Percentiles rank a stretch among this genome's conserved stretches.
phyloP scores from a whole-genome alignment of 2,888 invertebrate species.

The Entomobrya proxima region DNA sequence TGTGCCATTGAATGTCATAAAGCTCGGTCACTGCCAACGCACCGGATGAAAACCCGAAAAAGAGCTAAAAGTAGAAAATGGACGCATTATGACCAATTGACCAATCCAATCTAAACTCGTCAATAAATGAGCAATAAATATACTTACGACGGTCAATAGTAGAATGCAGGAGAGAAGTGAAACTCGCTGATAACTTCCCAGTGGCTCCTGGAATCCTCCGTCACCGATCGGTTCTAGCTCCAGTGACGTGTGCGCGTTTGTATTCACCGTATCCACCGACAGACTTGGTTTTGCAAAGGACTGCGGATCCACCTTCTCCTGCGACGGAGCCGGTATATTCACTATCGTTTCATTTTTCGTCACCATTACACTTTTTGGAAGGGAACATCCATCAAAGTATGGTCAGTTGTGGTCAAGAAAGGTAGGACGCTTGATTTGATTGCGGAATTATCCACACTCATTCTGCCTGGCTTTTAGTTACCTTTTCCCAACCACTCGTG shows the following conservation, averaged over 20 bases:
- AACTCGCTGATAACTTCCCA: conserved; percentile 20
- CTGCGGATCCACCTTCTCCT: neutral
- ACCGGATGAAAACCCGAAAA: neutral
- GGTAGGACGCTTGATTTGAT: too few species aligned
- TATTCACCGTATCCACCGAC: neutral
- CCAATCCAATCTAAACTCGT: neutral
- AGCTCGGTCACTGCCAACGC: neutral
- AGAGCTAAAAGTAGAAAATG: neutral
- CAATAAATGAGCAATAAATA: neutral
- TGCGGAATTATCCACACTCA: too few species aligned
- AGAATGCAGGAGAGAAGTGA: neutral
- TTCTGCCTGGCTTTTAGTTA: too few species aligned
- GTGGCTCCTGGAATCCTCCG: neutral
- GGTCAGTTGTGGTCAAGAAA: too few species aligned
- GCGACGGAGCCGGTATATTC: neutral
- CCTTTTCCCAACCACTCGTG: too few species aligned
- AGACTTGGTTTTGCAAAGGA: neutral
- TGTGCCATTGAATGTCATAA: conserved; percentile 1
- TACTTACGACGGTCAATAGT: conserved; percentile 10
- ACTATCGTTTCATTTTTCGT: too few species aligned
- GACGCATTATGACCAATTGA: neutral
- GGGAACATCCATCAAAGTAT: too few species aligned
- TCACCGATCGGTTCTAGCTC: neutral
- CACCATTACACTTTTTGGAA: too few species aligned
- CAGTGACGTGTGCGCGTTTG: neutral